Evolutionary conservation across 2,113 vertebrate genomes (phyloP).

Genomic region (Indri indri): DNA sequence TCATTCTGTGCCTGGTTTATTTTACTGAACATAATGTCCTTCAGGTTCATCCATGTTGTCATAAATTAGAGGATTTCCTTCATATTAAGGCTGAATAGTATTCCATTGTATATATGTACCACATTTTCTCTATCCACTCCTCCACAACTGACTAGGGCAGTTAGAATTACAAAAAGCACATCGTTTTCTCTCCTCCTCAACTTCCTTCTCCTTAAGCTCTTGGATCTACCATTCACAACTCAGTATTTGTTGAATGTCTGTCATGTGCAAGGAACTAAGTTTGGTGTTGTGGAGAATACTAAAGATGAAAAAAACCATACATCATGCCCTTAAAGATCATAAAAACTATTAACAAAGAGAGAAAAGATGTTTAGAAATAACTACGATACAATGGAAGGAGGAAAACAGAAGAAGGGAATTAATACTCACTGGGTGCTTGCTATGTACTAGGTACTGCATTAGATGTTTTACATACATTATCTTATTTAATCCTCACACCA

Average conservation of each 20-base stretch:
- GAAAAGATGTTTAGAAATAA: background rate
- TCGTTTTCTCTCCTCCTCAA: background rate
- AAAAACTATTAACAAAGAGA: background rate
- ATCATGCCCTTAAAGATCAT: background rate
- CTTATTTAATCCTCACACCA: background rate
- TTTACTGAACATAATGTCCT: background rate
- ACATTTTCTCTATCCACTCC: background rate
- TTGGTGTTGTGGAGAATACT: background rate
- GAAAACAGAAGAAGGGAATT: background rate
- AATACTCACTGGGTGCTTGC: background rate
- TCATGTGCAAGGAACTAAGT: background rate
- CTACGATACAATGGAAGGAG: background rate
- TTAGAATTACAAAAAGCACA: background rate
- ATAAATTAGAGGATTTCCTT: background rate
- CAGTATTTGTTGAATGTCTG: background rate
- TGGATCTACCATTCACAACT: background rate
- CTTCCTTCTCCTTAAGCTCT: background rate
- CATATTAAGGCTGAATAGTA: background rate
- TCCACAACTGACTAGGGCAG: background rate
- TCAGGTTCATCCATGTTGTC: background rate
- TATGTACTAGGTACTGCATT: background rate
- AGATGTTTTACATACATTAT: background rate
- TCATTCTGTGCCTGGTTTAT: background rate
- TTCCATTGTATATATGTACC: background rate
- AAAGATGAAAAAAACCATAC: background rate